Percentiles rank a stretch among this genome's conserved stretches.
Evolutionary conservation across 2,888 invertebrate species (phyloP).

Genomic region (Melolontha melolontha): DNA sequence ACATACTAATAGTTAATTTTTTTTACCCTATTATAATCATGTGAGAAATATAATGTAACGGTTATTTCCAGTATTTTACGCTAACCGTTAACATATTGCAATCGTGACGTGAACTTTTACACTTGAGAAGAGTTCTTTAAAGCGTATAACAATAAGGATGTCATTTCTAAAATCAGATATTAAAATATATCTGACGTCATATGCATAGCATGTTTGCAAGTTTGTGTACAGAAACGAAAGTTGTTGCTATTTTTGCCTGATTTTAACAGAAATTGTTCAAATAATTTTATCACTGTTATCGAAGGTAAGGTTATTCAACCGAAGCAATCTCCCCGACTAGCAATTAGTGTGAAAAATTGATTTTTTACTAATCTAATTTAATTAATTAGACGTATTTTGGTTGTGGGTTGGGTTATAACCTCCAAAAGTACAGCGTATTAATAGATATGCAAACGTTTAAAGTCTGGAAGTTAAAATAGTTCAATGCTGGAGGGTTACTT

Average conservation of each 20-base stretch:
- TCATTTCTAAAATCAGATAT: slow-evolving; percentile 15
- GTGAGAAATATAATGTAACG: not conserved
- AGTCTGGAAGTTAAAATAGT: slow-evolving; percentile 38
- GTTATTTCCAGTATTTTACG: not conserved
- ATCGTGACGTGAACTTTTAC: slow-evolving; percentile 16
- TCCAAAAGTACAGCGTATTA: slow-evolving; percentile 35
- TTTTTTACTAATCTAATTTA: slow-evolving; percentile 8
- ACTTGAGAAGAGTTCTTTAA: slow-evolving; percentile 10
- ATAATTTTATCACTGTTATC: not conserved
- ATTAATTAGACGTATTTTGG: not conserved
- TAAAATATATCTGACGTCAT: slow-evolving; percentile 37
- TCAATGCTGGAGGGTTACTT: slow-evolving; percentile 36
- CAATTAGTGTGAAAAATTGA: slow-evolving; percentile 7
- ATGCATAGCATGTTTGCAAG: slow-evolving; percentile 1
- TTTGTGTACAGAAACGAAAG: not conserved
- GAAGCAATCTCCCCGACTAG: not conserved
- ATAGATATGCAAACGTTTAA: slow-evolving; percentile 31
- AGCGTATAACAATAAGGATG: slow-evolving; percentile 10
- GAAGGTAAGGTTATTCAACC: slow-evolving; percentile 23
- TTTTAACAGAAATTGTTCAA: slow-evolving; percentile 8
- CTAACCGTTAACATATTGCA: slow-evolving; percentile 4
- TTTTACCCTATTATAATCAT: no score
- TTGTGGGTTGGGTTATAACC: slow-evolving; percentile 35
- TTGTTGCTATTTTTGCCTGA: not conserved
- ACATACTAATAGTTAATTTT: no score